Evolutionary conservation across 2,888 invertebrate genomes (phyloP), one percentile per base, ranked within the genome.

Genomic region (Pollenia labialis): DNA sequence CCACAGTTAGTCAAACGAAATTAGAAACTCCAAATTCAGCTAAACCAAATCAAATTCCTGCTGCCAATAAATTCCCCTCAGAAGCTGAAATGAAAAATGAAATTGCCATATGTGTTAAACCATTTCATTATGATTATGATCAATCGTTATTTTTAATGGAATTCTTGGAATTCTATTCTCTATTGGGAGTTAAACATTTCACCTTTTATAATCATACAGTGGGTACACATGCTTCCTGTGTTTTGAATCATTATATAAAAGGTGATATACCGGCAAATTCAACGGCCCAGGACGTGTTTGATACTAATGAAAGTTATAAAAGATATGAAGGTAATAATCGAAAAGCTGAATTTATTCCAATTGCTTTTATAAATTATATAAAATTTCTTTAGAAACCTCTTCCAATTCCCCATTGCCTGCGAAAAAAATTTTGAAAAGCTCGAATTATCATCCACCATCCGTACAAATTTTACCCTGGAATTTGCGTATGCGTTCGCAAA

Each of bases 151-250:
- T 97, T 94, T 94, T 98, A 88, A 94, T 98, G 89, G 98, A 98
- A 93, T 98, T 98, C 94, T 95, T 98, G 90, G 98, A 98, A 93
- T 94, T 98, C 90, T 97, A 98, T 93, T 94, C 96, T 10, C 93
- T 98, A 56, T 94, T 98, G 88, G 98, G 98, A 0, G 97, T 96
- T 54, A 95, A 95, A 72, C 97, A 98, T 92, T 97, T 98, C 93
- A 97, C 97, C 75, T 96, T 98, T 93, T 98, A 98, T 94, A 98
- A 98, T 92, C 97, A 97, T 92, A 97, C 98, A 0, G 94, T 98
- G 62, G 97, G 98, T 23, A 94, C 95, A 0, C 95, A 96, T 72
- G 97, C 97, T 14, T 95, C 95, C 18, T 98, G 98, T 91, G 94
- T 97, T 40, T 94, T 98, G 56, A 94, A 95, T 58, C 95, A 96